Conservation (phyloP, 1,140 invertebrate species). For the Chironomus tepperi region DNA sequence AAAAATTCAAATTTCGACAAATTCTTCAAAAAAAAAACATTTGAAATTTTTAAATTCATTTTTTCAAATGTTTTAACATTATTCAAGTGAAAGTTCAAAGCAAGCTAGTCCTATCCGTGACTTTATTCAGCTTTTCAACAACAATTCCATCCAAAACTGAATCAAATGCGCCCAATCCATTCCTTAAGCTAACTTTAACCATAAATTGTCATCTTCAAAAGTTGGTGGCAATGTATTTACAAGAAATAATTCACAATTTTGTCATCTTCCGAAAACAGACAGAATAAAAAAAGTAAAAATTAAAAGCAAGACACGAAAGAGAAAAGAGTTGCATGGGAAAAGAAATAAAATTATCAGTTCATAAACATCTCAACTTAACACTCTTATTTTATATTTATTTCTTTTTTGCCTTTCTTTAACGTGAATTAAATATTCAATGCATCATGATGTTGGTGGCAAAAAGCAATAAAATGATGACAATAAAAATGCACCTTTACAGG, state of each 20-base stretch:
- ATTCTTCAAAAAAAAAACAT: too few relatives aligned
- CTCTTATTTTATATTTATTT: background rate
- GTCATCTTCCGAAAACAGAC: background rate
- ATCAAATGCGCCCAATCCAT: too few relatives aligned
- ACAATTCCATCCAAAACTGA: too few relatives aligned
- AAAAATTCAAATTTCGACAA: too few relatives aligned
- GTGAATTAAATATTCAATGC: constrained; percentile 22
- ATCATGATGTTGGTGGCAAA: constrained; percentile 17
- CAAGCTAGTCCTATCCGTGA: too few relatives aligned
- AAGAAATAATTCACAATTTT: constrained; percentile 4
- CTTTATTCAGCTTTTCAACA: too few relatives aligned
- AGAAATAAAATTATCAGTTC: constrained; percentile 23
- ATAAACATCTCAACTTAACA: constrained; percentile 24
- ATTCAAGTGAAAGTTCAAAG: too few relatives aligned
- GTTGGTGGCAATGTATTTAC: too few relatives aligned
- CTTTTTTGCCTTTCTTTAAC: background rate
- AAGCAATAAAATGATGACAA: constrained; percentile 21
- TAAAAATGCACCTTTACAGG: constrained; percentile 24
- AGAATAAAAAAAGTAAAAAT: background rate
- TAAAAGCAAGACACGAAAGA: background rate
- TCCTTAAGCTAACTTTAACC: too few relatives aligned
- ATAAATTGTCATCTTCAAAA: too few relatives aligned
- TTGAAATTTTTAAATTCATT: too few relatives aligned
- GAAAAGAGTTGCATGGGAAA: constrained; percentile 17
- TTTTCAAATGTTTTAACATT: too few relatives aligned